Percentiles rank a stretch among this genome's conserved stretches.
phyloP scores from a whole-genome alignment of 2,888 invertebrate species.

The Pristionchus mayeri region DNA sequence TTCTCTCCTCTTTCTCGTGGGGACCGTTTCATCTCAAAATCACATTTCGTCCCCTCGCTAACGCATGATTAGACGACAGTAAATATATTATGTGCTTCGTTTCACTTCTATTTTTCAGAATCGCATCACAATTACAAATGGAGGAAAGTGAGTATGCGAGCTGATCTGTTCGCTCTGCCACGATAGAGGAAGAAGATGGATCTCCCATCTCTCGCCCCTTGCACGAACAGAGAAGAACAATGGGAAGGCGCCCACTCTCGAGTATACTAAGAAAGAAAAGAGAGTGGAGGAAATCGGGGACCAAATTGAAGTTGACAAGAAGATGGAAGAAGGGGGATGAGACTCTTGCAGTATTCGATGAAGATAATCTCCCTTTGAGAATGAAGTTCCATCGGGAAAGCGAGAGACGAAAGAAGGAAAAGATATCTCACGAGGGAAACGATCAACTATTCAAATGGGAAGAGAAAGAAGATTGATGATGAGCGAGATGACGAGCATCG shows the following conservation, averaged over 20 bases:
- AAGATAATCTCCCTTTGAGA: background rate
- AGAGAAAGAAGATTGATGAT: conserved; percentile 13
- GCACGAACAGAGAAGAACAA: background rate
- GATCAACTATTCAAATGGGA: background rate
- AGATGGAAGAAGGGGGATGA: background rate
- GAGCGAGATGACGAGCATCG: too few species aligned
- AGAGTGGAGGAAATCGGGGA: background rate
- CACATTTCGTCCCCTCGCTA: background rate
- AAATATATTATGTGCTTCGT: conserved; percentile 10
- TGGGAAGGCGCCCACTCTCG: background rate
- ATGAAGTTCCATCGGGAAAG: conserved; percentile 3
- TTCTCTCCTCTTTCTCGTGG: background rate
- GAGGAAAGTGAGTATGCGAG: background rate
- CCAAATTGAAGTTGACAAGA: background rate
- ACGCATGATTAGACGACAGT: background rate
- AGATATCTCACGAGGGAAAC: too few species aligned
- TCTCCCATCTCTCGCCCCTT: background rate
- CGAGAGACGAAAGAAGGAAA: too few species aligned
- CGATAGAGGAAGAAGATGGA: background rate
- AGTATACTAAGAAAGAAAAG: background rate
- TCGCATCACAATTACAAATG: background rate
- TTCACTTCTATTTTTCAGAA: background rate
- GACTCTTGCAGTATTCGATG: background rate
- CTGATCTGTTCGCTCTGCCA: background rate
- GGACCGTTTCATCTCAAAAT: conserved; percentile 4